These are phyloP conservation scores for Eublepharis macularius DNA, from an alignment of 2,113 vertebrate species.

Conservation along the genomic window DNA sequence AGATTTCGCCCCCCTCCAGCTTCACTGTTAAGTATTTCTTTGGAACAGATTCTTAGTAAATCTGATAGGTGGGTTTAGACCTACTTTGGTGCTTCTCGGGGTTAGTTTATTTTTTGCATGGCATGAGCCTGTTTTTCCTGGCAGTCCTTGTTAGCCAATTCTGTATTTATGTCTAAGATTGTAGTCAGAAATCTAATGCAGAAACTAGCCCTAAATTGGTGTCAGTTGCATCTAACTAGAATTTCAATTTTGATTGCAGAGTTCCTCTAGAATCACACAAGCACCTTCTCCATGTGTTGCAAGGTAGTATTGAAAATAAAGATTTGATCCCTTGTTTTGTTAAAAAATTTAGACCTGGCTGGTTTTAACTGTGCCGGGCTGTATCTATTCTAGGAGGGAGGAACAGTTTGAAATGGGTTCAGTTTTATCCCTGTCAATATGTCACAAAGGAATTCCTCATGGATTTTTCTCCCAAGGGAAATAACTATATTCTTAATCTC, in stretches of 20 bases:
- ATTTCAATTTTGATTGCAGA: constrained; percentile 70
- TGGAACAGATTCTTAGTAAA: neutral
- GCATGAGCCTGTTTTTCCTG: no score
- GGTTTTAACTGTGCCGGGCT: neutral
- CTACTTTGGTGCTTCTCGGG: neutral
- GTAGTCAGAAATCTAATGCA: neutral
- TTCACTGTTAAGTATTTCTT: neutral
- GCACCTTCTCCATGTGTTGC: constrained; percentile 76
- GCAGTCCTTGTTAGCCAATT: neutral
- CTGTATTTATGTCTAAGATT: accelerated
- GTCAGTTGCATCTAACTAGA: constrained; percentile 20
- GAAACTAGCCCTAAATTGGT: neutral
- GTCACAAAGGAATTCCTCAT: neutral
- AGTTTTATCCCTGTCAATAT: neutral
- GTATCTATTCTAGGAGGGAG: neutral
- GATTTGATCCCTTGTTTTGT: neutral
- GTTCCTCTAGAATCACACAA: constrained; percentile 75
- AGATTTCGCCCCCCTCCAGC: neutral
- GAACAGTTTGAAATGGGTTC: neutral
- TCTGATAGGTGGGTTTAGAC: neutral
- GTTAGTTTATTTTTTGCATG: neutral
- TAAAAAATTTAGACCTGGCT: neutral
- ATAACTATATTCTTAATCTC: neutral
- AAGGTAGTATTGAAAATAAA: constrained; percentile 76
- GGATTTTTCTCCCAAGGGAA: neutral